Evolutionary conservation across 2,797 vertebrate species (phyloP), one percentile per base, ranked within the genome.

Genomic region (Acanthurus lineatus): DNA sequence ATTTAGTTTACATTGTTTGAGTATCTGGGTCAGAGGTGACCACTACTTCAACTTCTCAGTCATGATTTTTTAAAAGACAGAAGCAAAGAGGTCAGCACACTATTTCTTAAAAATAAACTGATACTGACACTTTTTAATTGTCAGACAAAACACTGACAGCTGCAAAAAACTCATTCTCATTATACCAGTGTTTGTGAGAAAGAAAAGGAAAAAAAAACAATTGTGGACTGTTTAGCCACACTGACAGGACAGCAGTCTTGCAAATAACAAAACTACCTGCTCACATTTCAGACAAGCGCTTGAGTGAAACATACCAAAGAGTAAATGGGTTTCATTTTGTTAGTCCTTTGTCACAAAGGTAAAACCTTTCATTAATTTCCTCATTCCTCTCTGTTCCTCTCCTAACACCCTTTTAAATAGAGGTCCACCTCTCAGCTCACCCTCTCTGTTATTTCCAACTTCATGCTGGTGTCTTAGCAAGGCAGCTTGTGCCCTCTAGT

Each of bases 401-500:
- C 32, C 22, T 58, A 40, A 67, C 42, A 65, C 15, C 35, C 59
- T 65, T 69, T 40, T 59, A 38, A 77, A 63, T 5, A 40, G 25
- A 67, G n/a, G 51, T 53, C 61, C 42, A 35, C 35, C 58, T 76
- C 68, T 73, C 17, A 32, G 59, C 69, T 78, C 69, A n/a, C 48
- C 44, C 69, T 58, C 65, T 74, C 66, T 58, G 52, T 56, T 79
- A 72, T 62, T 71, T 70, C 71, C 51, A 52, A 48, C 54, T 67
- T 49, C 45, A 53, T 70, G 32, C 25, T 63, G 42, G 69, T 22
- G 63, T 89, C 53, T 90, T 90, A 89, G 78, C 70, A 83, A 90
- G 89, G 95, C 86, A 91, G 83, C 93, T 95, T 94, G 91, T 95
- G 94, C 95, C 95, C 95, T 94, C 95, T 95, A 95, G 95, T 95